Base-by-base conservation (phyloP, 2,888 invertebrate species). In the Chalcis sispes region DNA sequence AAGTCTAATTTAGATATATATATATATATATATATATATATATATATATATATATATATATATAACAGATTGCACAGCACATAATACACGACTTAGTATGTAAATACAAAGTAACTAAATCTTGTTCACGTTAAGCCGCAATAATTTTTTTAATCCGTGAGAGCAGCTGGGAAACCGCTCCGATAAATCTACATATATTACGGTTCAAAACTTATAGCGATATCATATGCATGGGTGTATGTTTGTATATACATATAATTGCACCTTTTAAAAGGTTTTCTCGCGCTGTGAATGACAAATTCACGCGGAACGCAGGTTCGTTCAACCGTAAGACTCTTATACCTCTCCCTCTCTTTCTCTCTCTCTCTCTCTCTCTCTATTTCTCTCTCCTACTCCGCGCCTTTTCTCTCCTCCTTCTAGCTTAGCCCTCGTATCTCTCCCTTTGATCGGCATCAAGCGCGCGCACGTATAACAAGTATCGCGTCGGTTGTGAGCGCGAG, bases 241-340 rank as follows among this genome's bases (percentile, higher is more conserved):
- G 13, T 4, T 10, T 42, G 36, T 40, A 25, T 20, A 10, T 18
- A 10, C 54, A 20, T 18, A 18, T 0, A 25, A 2, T n/a, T n/a
- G 15, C 18, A 20, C 32, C 32, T 32, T 32, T 32, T 50, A 27
- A 46, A 62, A 36, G 18, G 36, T 58, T 59, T 48, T 32, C 46
- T 59, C 10, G n/a, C n/a, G n/a, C 5, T 20, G 25, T 4, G 40
- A 42, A 54, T 59, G 58, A 59, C 48, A 48, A 73, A 58, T 73
- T 72, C 73, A 27, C 36, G 48, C 13, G 29, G 58, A 72, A 52
- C 46, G 48, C 48, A 40, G 25, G 73, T 73, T 66, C 65, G 40
- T 66, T 59, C 66, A 66, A 73, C 66, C 40, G 36, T 25, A 15
- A 50, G 59, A 15, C 46, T 64, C 46, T 62, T 46, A 64, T 72